Evolutionary conservation across 2,888 invertebrate species (phyloP), one percentile per base, ranked within the genome.

Genomic region (Polia nebulosa): DNA sequence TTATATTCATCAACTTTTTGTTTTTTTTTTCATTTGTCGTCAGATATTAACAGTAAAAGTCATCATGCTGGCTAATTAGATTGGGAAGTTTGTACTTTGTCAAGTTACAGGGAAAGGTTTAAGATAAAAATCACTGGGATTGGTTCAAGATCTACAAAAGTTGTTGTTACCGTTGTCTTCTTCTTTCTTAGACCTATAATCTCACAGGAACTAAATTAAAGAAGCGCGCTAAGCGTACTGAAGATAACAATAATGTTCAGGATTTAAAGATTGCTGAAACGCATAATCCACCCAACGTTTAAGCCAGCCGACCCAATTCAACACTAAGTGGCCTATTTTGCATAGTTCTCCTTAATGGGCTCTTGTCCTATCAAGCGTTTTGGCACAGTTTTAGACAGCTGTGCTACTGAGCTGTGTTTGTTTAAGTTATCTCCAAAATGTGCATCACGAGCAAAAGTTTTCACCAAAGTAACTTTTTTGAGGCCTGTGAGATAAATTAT

Each of bases 261-360:
- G 61, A 41, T 79, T 74, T 59, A 56, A 78, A 79, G 73, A 72
- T 73, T 59, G 73, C 36, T 34, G 60, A 15, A 57, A 44, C 15
- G n/a, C 41, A 47, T 73, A 64, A 70, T 56, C 75, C 53, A 36
- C 45, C 39, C 47, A 32, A 44, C 34, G 52, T 52, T 55, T 39
- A 57, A 72, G 66, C 39, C 55, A 63, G 45, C 27, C 81, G 66
- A 72, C 81, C 77, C 66, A 71, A 80, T 78, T 80, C 65, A 66
- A 34, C 62, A 27, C 55, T 60, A 63, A 72, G 45, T 66, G 55
- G 44, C 36, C 45, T 67, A 79, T 67, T 76, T 67, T 74, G 61
- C 76, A 76, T 76, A 61, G 58, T 55, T 67, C 67, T 58, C 29
- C 56, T 47, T 49, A 68, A 67, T 63, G 59, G 47, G 15, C 55